Base-by-base conservation (phyloP, 2,797 vertebrate genomes). In the Arnoldichthys spilopterus region DNA sequence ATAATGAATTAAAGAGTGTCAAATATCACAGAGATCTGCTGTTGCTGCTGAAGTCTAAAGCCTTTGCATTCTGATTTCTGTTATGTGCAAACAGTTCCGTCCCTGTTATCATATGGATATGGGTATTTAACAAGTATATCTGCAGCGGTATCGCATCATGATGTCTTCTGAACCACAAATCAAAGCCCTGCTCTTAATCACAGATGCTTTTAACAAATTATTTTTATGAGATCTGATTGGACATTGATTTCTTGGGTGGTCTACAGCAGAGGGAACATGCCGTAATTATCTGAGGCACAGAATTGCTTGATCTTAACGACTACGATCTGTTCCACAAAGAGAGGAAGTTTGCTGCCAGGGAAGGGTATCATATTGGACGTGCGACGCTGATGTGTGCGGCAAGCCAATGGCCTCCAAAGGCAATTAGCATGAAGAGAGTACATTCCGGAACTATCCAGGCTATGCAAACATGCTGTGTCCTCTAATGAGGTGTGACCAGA, bases 401-500 rank as follows among this genome's bases (percentile, higher is more conserved):
- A 88, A 92, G 87, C 85, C 86, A 86, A 89, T 91, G 89, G 87
- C 89, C 90, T 91, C 90, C 88, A 86, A 90, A 90, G 90, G 90
- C 91, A 88, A 90, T 92, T 94, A 93, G 89, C 89, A 91, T 90
- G 87, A 86, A 85, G 87, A 90, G 90, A 89, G 89, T 87, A 90
- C 88, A 91, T 92, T 93, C 91, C 88, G 87, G 90, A 91, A 92
- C 90, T 90, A 85, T 85, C 83, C 79, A 72, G 85, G 88, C 91
- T 90, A 93, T 88, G 86, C 88, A 90, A 93, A 92, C 90, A 90
- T 84, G 82, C 83, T 74, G 84, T 84, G 87, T 72, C 77, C 88
- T 72, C 80, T 92, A 92, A 93, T 92, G 89, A 93, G 91, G 90
- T 90, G 89, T 92, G 91, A 92, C 92, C 83, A 86, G 90, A 88